Evolutionary conservation across 2,888 invertebrate species (phyloP), one percentile per base, ranked within the genome.

Genomic region (Drosophila fulvimacula): DNA sequence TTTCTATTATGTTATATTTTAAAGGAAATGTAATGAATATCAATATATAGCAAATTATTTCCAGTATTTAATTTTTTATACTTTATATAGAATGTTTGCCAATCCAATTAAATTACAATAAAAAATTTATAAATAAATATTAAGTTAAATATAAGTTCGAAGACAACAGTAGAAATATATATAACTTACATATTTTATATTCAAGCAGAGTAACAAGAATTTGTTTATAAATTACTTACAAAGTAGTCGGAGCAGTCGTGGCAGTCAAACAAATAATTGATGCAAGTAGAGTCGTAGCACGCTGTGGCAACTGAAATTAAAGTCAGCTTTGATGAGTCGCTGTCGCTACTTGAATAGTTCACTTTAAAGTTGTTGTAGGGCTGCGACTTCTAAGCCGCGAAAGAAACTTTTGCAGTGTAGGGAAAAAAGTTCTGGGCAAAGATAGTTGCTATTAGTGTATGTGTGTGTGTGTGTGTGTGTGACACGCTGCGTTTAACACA

Each of bases 401-500:
- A 64, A 44, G 24, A 73, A 86, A 81, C 62, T 82, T 82, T 78
- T 73, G 58, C 60, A 64, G 58, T 61, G 60, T 62, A 66, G 63
- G 65, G 36, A 67, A 76, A 83, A 86, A 68, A 66, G 69, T 73
- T 73, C 51, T 57, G 62, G 65, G 62, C 24, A n/a, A 57, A 64
- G 42, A 61, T 58, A 42, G 48, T 53, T 38, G 11, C 27, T 30
- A 11, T n/a, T 27, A 10, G 46, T 46, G 27, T n/a, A 2, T 10
- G 57, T 48, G 36, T 39, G 42, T 51, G 36, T 52, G 51, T 32
- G 17, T 69, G 34, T 67, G 62, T 68, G 75, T 73, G 70, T 67
- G 77, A 64, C 68, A 85, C 73, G 88, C 83, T 83, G 83, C 83
- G 83, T 83, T 83, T 83, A 83, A 83, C 83, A 83, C 88, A 88